These are phyloP conservation scores for Petrosia ficiformis DNA, from an alignment of 37 sponge, comb jelly and placozoan genomes.

Conservation along the genomic window DNA sequence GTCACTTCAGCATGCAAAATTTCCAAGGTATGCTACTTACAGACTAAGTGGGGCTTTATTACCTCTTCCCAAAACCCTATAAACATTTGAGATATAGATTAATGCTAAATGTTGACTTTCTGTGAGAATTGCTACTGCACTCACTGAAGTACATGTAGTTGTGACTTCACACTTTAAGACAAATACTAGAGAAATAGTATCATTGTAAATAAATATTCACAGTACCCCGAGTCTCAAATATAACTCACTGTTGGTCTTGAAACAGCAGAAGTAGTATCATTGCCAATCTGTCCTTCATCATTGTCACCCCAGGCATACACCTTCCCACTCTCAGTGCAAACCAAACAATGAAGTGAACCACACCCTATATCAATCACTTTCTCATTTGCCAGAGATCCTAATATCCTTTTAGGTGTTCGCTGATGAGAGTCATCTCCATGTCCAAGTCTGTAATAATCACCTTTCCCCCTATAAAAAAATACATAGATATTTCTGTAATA, in stretches of 20 bases:
- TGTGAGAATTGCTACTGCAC: no score
- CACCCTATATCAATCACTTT: conserved; percentile 78
- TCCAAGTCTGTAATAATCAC: conserved; percentile 95
- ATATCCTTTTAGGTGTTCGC: conserved; percentile 74
- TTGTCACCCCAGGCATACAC: conserved; percentile 97
- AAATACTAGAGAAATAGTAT: no score
- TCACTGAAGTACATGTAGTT: no score
- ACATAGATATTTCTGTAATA: not conserved
- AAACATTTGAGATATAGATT: no score
- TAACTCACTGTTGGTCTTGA: conserved; percentile 57
- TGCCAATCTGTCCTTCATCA: conserved; percentile 97
- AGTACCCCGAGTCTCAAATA: no score
- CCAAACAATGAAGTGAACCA: conserved; percentile 91
- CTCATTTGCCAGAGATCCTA: conserved; percentile 69
- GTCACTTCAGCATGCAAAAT: no score
- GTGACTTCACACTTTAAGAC: no score
- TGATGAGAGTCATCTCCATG: conserved; percentile 88
- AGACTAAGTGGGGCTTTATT: no score
- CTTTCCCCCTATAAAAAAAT: conserved; percentile 84
- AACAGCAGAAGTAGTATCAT: conserved; percentile 70
- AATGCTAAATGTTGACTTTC: no score
- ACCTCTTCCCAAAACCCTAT: no score
- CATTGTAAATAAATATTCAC: no score
- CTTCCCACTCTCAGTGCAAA: conserved; percentile 74
- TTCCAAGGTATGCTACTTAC: no score